Conservation (phyloP, 2,113 vertebrate species). For the Pholis gunnellus region DNA sequence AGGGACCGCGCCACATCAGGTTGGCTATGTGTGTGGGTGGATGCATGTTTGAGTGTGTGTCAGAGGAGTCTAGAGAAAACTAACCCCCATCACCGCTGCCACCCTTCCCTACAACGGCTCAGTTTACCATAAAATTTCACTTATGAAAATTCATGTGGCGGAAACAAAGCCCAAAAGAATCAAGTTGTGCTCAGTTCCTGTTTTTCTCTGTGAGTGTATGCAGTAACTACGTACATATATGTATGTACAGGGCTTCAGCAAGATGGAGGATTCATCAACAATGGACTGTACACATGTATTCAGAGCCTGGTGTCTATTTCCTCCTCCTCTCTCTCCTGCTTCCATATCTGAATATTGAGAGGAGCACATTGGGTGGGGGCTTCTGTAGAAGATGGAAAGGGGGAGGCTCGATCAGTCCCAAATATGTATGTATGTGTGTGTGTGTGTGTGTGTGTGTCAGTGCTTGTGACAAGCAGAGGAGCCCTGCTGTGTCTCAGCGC, state of each 20-base stretch:
- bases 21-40: constrained; percentile 18
- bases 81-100: constrained; percentile 31
- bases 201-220: constrained; percentile 33
- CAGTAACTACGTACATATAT: constrained; percentile 31
- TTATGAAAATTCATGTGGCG: constrained; percentile 69
- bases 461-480: constrained; percentile 72
- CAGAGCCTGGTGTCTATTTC: constrained; percentile 45
- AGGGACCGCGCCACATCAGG: constrained; percentile 36
- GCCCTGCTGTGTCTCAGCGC: constrained; percentile 71
- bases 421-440: constrained; percentile 46
- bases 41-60: constrained; percentile 39
- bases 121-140: constrained; percentile 71
- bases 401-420: constrained; percentile 63
- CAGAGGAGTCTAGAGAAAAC: constrained; percentile 36
- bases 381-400: constrained; percentile 31
- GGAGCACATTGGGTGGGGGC: constrained; percentile 53
- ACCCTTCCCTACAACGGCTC: constrained; percentile 22
- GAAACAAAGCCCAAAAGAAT: constrained; percentile 69
- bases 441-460: constrained; percentile 42
- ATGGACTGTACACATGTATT: constrained; percentile 37
- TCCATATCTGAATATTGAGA: constrained; percentile 63
- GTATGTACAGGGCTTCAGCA: constrained; percentile 22
- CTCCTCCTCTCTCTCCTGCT: constrained; percentile 36
- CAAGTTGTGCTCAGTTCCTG: constrained; percentile 51
- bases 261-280: constrained; percentile 52